These are phyloP conservation scores for Borostomias antarcticus DNA, from an alignment of 2,797 vertebrate genomes.

Conservation along the genomic window DNA sequence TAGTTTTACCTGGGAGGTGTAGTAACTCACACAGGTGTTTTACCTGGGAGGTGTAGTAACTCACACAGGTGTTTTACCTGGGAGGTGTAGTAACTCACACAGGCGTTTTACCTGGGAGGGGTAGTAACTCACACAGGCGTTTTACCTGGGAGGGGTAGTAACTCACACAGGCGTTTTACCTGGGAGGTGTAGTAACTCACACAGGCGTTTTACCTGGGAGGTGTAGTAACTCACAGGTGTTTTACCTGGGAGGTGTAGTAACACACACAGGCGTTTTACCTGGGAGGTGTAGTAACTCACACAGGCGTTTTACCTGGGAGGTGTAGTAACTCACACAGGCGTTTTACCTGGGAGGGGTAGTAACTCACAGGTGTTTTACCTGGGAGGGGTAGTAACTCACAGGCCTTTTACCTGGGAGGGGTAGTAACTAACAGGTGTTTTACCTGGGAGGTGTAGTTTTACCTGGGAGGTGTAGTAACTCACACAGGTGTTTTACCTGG, in stretches of 20 bases:
- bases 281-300: not conserved
- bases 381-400: not conserved
- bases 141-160: too few species aligned
- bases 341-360: too few species aligned
- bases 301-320: not conserved
- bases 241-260: not conserved
- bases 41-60: not conserved
- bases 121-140: too few species aligned
- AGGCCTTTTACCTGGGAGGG: too few species aligned
- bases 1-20: not conserved
- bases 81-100: not conserved
- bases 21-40: not conserved
- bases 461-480: not conserved
- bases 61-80: too few species aligned
- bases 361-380: too few species aligned
- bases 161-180: too few species aligned
- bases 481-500: too few species aligned
- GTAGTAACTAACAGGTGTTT: too few species aligned
- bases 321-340: not conserved
- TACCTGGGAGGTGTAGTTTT: not conserved
- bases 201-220: not conserved
- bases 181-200: not conserved
- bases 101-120: not conserved
- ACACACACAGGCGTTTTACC: too few species aligned
- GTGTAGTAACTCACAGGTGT: not conserved